A percentile compares a stretch with the other conserved stretches of the same genome.
Evolutionary conservation across 2,888 invertebrate species (phyloP).

Genomic region (Macrosiphum euphorbiae): DNA sequence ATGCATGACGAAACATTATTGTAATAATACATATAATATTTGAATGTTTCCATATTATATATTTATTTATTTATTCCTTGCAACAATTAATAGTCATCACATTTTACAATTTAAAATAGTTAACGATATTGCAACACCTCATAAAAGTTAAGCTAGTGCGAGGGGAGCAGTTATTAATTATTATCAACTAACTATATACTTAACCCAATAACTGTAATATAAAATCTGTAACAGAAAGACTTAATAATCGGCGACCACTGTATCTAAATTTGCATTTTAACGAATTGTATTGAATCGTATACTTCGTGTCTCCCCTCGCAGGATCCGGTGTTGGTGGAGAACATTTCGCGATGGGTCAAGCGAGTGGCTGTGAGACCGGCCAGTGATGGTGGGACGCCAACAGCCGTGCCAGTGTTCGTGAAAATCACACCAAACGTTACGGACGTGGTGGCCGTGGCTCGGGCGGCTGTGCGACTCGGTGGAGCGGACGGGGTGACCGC

Average conservation of each 20-base stretch:
- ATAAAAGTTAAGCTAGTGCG: neutral
- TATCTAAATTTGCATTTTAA: neutral
- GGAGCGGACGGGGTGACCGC: constrained; percentile 96
- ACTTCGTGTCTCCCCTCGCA: constrained; percentile 70
- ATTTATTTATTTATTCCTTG: neutral
- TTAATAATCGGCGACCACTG: too few species aligned
- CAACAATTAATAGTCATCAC: neutral
- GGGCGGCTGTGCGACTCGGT: constrained; percentile 83
- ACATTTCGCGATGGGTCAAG: constrained; percentile 93
- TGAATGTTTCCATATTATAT: neutral
- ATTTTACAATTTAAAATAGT: neutral
- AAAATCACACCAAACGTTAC: constrained; percentile 99
- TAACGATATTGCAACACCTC: neutral
- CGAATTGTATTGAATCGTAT: neutral
- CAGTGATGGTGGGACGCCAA: neutral
- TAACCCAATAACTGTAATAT: neutral
- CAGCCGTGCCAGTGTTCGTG: constrained; percentile 92
- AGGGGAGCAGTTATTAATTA: neutral
- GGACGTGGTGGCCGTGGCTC: constrained; percentile 89
- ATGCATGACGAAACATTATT: neutral
- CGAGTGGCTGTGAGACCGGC: constrained; percentile 76
- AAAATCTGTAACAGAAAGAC: too few species aligned
- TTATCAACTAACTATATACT: neutral
- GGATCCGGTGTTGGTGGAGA: constrained; percentile 88
- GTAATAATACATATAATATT: neutral